Evolutionary conservation across 2,888 invertebrate genomes (phyloP).

Genomic region (Noctua janthe): DNA sequence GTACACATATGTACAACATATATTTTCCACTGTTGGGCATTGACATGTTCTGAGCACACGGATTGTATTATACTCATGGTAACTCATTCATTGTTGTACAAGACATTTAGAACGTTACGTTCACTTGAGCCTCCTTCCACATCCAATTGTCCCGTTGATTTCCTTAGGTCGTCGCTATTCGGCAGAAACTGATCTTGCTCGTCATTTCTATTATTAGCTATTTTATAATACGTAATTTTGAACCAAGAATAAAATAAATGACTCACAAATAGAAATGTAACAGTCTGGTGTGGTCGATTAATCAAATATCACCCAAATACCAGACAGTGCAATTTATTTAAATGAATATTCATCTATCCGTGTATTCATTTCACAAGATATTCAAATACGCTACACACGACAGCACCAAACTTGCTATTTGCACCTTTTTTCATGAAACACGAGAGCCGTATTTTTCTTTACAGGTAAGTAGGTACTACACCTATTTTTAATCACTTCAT

Average conservation of each 20-base stretch:
- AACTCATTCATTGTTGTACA: background rate
- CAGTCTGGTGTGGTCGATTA: slow-evolving; percentile 25
- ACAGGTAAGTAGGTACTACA: background rate
- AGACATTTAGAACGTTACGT: background rate
- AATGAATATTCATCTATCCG: slow-evolving; percentile 41
- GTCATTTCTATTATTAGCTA: slow-evolving; percentile 5
- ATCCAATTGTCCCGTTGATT: no score
- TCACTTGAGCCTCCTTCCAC: background rate
- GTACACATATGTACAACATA: no score
- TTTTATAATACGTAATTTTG: background rate
- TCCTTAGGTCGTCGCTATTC: background rate
- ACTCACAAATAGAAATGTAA: slow-evolving; percentile 24
- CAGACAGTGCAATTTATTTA: slow-evolving; percentile 44
- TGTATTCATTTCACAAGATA: slow-evolving; percentile 42
- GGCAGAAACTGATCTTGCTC: background rate
- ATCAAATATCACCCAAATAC: slow-evolving; percentile 38
- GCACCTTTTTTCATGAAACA: slow-evolving; percentile 16
- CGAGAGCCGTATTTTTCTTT: slow-evolving; percentile 7
- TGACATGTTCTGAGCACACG: no score
- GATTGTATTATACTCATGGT: no score
- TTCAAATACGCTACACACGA: slow-evolving; percentile 16
- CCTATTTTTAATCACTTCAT: background rate
- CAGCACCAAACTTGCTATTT: slow-evolving; percentile 24
- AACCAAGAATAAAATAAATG: slow-evolving; percentile 26
- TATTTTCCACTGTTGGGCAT: no score